Evolutionary conservation across 2,113 vertebrate genomes (phyloP), one percentile per base, ranked within the genome.

Genomic region (Hemiscyllium ocellatum): DNA sequence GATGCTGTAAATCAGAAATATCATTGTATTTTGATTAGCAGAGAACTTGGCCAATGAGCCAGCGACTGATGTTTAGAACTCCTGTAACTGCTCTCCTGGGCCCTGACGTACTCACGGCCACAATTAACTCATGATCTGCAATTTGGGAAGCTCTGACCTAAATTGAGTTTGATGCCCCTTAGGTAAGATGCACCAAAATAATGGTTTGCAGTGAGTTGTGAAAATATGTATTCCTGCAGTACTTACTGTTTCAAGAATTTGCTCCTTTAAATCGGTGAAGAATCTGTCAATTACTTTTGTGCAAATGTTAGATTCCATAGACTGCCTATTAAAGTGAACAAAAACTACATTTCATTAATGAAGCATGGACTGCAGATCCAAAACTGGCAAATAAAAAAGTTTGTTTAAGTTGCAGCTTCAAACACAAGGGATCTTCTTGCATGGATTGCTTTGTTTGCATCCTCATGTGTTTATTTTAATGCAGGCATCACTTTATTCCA

Each of bases 231-330:
- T 8, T 19, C 15, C 33, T 52, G 20, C 94, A 65, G 10, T 96
- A 97, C 98, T 97, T 97, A 99, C 99, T 96, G 96, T 97, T 96
- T 97, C 96, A 1, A 96, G 96, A 72, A 99, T 96, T 29, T 99
- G 97, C 12, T 98, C 97, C 97, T 98, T 97, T 96, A 99, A 97
- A 65, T 96, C 97, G 52, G 96, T 96, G 96, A 97, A 97, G 96
- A 99, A 98, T 47, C 66, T 96, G 96, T 96, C 85, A 26, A 99
- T 95, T 42, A 97, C 97, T 96, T 97, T 96, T 96, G 96, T 97
- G 96, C 97, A 97, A 24, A 96, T 20, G 4, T 96, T 89, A 37
- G 98, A 98, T 83, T 98, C 97, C 96, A 97, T 87, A 17, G 97
- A 96, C 97, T 98, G 96, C 68, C 99, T 99, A 96, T 50, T 96